Conservation (phyloP, 2,113 vertebrate species). For the Pangasianodon gigas region DNA sequence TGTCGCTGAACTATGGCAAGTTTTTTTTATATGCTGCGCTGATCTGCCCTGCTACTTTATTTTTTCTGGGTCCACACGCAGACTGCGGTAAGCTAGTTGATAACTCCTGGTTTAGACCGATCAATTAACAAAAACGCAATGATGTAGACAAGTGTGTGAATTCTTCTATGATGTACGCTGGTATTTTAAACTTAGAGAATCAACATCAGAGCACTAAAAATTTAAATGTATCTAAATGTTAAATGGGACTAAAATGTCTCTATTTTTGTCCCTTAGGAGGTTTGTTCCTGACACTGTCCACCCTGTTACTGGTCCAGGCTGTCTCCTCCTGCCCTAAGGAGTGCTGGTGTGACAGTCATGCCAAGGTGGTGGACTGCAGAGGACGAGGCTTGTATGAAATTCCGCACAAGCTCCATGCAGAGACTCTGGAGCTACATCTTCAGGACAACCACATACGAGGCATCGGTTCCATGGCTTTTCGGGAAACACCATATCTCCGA, state of each 20-base stretch:
- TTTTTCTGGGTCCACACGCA: neutral
- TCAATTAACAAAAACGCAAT: neutral
- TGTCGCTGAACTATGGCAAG: neutral
- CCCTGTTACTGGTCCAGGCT: slow-evolving; percentile 59
- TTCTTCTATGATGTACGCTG: neutral
- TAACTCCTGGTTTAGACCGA: neutral
- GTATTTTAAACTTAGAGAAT: neutral
- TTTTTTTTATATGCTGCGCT: neutral
- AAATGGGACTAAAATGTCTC: neutral
- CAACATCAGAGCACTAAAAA: neutral
- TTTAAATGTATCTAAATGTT: too few species aligned
- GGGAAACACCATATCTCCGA: slow-evolving; percentile 77
- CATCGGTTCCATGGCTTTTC: slow-evolving; percentile 82
- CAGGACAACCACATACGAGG: slow-evolving; percentile 89
- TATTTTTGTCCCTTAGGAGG: slow-evolving; percentile 69
- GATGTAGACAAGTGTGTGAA: neutral
- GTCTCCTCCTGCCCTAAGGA: slow-evolving; percentile 79
- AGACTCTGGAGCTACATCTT: slow-evolving; percentile 84
- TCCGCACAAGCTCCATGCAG: slow-evolving; percentile 77
- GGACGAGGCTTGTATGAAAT: slow-evolving; percentile 83
- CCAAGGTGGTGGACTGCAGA: slow-evolving; percentile 86
- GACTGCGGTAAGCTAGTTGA: neutral
- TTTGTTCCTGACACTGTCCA: slow-evolving; percentile 67
- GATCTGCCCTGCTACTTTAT: neutral
- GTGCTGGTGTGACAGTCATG: slow-evolving; percentile 80